Conservation (phyloP, 2,113 vertebrate species). For the Maccullochella peelii region DNA sequence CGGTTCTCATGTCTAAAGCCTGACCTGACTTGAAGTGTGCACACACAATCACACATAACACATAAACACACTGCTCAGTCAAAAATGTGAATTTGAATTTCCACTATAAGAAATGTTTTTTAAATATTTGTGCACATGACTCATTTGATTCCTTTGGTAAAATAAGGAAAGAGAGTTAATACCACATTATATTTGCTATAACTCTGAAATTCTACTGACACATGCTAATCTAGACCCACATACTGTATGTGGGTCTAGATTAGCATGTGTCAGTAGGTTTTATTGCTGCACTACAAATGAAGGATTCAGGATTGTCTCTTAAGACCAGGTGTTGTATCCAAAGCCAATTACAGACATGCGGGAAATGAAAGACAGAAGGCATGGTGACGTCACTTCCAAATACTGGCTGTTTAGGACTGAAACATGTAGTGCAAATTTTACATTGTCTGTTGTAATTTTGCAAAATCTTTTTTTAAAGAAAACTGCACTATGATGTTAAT, state of each 20-base stretch:
- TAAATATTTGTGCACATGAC: not conserved
- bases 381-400: not conserved
- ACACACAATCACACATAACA: slow-evolving; percentile 6
- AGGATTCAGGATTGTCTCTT: slow-evolving; percentile 18
- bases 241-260: not conserved
- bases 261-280: not conserved
- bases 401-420: slow-evolving; percentile 14
- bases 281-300: slow-evolving; percentile 8
- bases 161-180: not conserved
- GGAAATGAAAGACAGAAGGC: slow-evolving; percentile 22
- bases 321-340: slow-evolving; percentile 30
- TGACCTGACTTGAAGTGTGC: slow-evolving; percentile 25
- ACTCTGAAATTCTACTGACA: not conserved
- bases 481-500: not conserved
- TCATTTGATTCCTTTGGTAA: not conserved
- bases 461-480: not conserved
- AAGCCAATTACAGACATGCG: slow-evolving; percentile 46
- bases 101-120: not conserved
- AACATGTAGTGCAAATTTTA: not conserved
- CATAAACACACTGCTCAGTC: not conserved
- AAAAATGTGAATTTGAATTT: not conserved
- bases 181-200: not conserved
- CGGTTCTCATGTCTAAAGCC: slow-evolving; percentile 46
- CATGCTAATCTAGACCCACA: not conserved
- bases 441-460: not conserved